Evolutionary conservation across 1,140 invertebrate genomes (phyloP), one percentile per base, ranked within the genome.

Genomic region (Cyrtorhinus lividipennis): DNA sequence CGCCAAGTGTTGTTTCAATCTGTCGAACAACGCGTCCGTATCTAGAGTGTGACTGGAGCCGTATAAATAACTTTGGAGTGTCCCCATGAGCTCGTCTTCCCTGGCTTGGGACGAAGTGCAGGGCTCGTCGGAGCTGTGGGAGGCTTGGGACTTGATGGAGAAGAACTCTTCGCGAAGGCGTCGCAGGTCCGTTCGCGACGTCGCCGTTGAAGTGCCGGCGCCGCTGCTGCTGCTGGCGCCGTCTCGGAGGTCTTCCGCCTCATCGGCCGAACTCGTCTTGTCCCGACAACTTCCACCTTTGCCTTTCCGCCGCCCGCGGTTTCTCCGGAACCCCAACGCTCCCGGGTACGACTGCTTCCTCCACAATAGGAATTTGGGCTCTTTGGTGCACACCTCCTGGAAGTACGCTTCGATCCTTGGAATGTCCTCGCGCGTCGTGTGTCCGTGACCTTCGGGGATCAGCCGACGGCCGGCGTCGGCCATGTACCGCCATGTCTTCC

Each of bases 401-500:
- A 90, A 92, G 68, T 90, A 86, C 15, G 85, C 83, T 71, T 91
- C 88, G 57, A 91, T 83, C 64, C 83, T 81, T 0, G 84, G 83
- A 24, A 90, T 78, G 68, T 88, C 87, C 68, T 89, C 86, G 0
- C 78, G 68, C 2, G 81, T 76, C 73, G 85, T 83, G 68, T 81
- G 79, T 0, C 78, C 78, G 27, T 13, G 15, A 1, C 83, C 83
- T 58, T 91, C 88, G 0, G 88, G 88, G 45, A 92, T 84, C 13
- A 92, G 76, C 68, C 84, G 84, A 46, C 87, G 81, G n/a, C 88
- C 88, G 12, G 88, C 87, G 68, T 92, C 88, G 0, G 87, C 81
- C 89, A 92, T 92, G 71, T 91, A 91, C 63, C 87, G 78, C 89
- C 89, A 92, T 20, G 89, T 91, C 74, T 92, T 92, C 24, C 88